Base-by-base conservation (phyloP, 1,140 invertebrate species). In the Bicyclus anynana region DNA sequence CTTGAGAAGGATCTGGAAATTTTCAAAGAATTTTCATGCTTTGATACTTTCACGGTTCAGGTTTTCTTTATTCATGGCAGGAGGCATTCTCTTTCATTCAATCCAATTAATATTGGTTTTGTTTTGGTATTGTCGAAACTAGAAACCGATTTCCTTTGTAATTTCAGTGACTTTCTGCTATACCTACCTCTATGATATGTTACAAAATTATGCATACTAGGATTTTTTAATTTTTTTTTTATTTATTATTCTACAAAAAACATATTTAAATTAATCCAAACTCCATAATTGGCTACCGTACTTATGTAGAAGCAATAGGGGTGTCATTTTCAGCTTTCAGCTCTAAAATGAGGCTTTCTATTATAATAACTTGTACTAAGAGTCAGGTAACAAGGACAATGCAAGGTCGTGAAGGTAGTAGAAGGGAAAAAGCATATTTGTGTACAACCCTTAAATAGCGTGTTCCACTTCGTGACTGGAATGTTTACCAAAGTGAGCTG, bases 11-110 rank as follows among this genome's bases (percentile, higher is more conserved):
- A 33, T 27, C 38, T 52, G 56, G 40, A 40, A 44, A 48, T 55
- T 62, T 61, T 55, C 46, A 60, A 60, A 60, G 56, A 44, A 59
- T 60, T 55, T 51, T 40, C 40, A 7, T 53, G 29, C 38, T 52
- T 58, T 51, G 38, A 44, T 40, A 40, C 13, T 14, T 17, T 40
- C 37, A 40, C 13, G 16, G 16, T 40, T 17, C 16, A 14, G 6
- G 16, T 16, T 40, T 40, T 14, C 37, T 40, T 16, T 14, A 33
- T 33, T 33, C 29, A 33, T 33, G 1, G 29, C 29, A 12, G 9
- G 29, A 33, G 29, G 29, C 12, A 33, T n/a, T 7, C 29, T 33
- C 7, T 33, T 33, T 33, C 29, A 33, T 33, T 12, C 29, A 33
- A 33, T 33, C 29, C 29, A 33, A 33, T 33, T 33, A 33, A 33